Evolutionary conservation across 2,888 invertebrate genomes (phyloP), one percentile per base, ranked within the genome.

Genomic region (Branchipolynoe longqiensis): DNA sequence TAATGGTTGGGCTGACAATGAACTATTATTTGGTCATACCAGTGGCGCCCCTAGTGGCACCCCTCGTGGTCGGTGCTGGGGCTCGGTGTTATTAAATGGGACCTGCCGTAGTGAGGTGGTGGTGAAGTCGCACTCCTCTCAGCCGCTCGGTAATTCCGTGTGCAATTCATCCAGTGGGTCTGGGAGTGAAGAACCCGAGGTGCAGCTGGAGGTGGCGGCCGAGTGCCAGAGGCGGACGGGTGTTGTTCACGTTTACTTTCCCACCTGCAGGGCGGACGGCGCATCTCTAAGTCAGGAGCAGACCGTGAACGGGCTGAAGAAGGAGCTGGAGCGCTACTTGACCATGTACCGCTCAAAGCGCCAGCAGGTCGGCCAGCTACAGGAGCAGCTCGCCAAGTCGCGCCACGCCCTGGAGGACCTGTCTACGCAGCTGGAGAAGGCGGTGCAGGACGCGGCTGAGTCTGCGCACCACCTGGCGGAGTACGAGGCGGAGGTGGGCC

Each of bases 291-390:
- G 31, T 41, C 48, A 36, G 36, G 83, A 83, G 28, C 74, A 88
- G 59, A 85, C 85, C 1, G n/a, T 86, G 0, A 81, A 78, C 0
- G 85, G 87, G 1, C 86, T 93, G 82, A 91, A 91, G 73, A 83
- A 87, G 4, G 93, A 93, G 87, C 87, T 93, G 6, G 92, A 93
- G 86, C 87, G 91, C 25, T 92, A 92, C 84, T 88, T 93, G n/a
- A 87, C 87, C 33, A 92, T 91, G 89, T 93, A 93, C 89, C 89
- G 90, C 38, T 89, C 90, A 87, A 92, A 92, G 86, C 89, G 92
- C 12, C 82, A 87, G 18, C 90, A 91, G 87, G 90, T 92, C 18
- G 87, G 87, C 6, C 88, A 91, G 58, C 87, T 91, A 25, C 90
- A 89, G 85, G 90, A 90, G 22, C 90, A 91, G 41, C 83, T 91